Conservation (phyloP, 2,797 vertebrate species). For the Nyctibius grandis region DNA sequence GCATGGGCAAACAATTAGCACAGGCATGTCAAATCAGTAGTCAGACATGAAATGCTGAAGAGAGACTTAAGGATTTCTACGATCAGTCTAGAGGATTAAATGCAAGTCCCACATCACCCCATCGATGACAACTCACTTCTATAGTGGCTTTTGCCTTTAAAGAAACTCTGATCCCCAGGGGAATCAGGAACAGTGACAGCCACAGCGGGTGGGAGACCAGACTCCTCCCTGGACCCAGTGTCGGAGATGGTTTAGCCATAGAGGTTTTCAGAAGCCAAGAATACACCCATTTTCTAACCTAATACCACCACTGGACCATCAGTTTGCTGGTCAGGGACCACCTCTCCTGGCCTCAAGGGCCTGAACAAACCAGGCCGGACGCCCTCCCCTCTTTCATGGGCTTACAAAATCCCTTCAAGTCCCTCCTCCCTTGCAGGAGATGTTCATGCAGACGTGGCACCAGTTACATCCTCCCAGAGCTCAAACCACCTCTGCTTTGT, state of each 20-base stretch:
- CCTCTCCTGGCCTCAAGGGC: not conserved
- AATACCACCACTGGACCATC: not conserved
- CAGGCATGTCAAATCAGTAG: not conserved
- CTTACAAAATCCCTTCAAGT: not conserved
- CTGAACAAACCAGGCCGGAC: not conserved
- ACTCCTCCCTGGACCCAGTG: not conserved
- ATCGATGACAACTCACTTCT: not conserved
- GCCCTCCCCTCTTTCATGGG: not conserved
- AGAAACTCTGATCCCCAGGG: not conserved
- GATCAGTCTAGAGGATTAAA: not conserved
- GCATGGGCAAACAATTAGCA: slow-evolving; percentile 52
- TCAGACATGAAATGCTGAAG: not conserved
- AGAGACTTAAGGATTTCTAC: not conserved
- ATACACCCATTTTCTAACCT: not conserved
- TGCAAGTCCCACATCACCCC: not conserved
- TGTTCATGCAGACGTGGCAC: not conserved
- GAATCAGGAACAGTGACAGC: not conserved
- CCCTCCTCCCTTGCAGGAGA: not conserved
- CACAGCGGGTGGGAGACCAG: not conserved
- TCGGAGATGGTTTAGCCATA: fast-evolving
- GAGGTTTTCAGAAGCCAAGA: not conserved
- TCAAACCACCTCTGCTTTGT: not conserved
- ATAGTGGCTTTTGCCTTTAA: not conserved
- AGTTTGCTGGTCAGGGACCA: not conserved
- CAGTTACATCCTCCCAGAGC: not conserved